Percentiles rank a stretch among this genome's conserved stretches.
Conservation (phyloP, 92 coral and sea anemone genomes). For the Hydrozoanthus gracilis region DNA sequence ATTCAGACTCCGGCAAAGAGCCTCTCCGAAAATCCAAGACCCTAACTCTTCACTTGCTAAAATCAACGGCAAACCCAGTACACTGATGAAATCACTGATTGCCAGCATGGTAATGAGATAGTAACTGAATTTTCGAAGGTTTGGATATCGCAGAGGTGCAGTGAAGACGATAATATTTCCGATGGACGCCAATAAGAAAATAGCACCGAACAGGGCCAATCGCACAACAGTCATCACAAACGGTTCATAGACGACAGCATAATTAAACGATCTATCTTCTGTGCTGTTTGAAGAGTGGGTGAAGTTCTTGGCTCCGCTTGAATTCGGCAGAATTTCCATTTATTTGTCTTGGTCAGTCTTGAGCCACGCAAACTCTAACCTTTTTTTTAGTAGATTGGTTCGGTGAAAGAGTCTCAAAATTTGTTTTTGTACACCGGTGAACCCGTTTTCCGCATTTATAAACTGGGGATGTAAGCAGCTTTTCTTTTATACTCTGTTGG, state of each 20-base stretch:
- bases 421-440: too few relatives aligned
- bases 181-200: slow-evolving; percentile 63
- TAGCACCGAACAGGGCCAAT: slow-evolving; percentile 54
- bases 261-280: background rate
- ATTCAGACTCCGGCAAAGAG: slow-evolving; percentile 63
- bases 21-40: slow-evolving; percentile 57
- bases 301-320: background rate
- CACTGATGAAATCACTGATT: slow-evolving; percentile 66
- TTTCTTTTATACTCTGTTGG: too few relatives aligned
- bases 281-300: background rate
- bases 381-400: too few relatives aligned
- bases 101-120: slow-evolving; percentile 69
- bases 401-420: too few relatives aligned
- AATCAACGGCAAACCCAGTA: slow-evolving; percentile 64
- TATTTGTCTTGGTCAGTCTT: background rate
- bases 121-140: slow-evolving; percentile 69
- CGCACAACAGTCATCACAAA: slow-evolving; percentile 57
- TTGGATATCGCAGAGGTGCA: slow-evolving; percentile 61
- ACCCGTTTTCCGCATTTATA: too few relatives aligned
- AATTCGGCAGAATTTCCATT: slow-evolving; percentile 4
- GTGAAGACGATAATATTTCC: slow-evolving; percentile 67
- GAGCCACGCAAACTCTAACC: too few relatives aligned
- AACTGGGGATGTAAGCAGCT: too few relatives aligned
- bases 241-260: slow-evolving; percentile 53
- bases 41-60: slow-evolving; percentile 56